Evolutionary conservation across 2,888 invertebrate species (phyloP), one percentile per base, ranked within the genome.

Genomic region (Scaptomyza polygonia): DNA sequence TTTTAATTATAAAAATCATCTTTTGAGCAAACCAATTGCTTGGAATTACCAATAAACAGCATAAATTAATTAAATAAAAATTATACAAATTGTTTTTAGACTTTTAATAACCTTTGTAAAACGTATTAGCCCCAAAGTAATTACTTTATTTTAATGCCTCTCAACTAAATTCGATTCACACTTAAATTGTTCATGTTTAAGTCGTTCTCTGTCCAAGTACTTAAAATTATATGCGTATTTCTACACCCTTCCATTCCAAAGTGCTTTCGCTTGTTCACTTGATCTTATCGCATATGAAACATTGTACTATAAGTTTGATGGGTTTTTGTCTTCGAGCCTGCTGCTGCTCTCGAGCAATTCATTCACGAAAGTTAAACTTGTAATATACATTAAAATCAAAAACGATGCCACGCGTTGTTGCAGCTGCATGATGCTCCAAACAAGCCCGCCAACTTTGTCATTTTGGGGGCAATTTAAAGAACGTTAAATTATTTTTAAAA

Each of bases 201-300:
- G 25, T 16, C 29, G 36, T n/a, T 43, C 8, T 2, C 44, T 6
- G 7, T 36, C 32, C 43, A 16, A 39, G 39, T 30, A 43, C 30
- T 43, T 40, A 39, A 29, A 36, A 6, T 65, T 47, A 63, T 57
- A 67, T n/a, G n/a, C n/a, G n/a, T n/a, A n/a, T n/a, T n/a, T n/a
- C n/a, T n/a, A n/a, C n/a, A n/a, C n/a, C n/a, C n/a, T n/a, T n/a
- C n/a, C n/a, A n/a, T n/a, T 64, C 21, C 61, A 61, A 78, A 82
- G 82, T 82, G 82, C 86, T 72, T 82, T 82, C 80, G 86, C 86
- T 78, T 82, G 82, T 82, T 82, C 73, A 67, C 61, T 40, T n/a
- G 34, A 79, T 77, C 58, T 71, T 74, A 81, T 85, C 82, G 25
- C 32, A 43, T 18, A 39, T 58, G 58, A 53, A 36, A 36, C 36